A percentile compares a stretch with the other conserved stretches of the same genome.
phyloP scores from a whole-genome alignment of 2,113 vertebrate genomes.

The Callaeas wilsoni region DNA sequence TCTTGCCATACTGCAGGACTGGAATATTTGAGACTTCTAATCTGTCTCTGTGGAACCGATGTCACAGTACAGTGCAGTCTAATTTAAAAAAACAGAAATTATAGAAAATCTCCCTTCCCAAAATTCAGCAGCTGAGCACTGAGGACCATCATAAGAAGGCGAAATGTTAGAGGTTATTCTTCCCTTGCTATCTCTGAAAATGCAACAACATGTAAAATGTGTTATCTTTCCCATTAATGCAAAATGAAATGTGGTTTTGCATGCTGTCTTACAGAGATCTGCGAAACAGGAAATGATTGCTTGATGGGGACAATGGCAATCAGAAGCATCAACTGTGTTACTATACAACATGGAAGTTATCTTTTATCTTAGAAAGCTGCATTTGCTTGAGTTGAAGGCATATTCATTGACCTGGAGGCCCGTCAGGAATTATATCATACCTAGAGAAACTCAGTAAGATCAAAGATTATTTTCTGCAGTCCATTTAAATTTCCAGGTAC shows the following conservation, averaged over 20 bases:
- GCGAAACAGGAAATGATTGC: constrained; percentile 15
- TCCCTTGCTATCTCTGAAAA: constrained; percentile 43
- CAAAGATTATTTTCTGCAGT: neutral
- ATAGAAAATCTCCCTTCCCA: neutral
- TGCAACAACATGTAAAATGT: constrained; percentile 8
- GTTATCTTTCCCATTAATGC: constrained; percentile 59
- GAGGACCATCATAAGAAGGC: neutral
- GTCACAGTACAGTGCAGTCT: neutral
- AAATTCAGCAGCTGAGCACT: neutral
- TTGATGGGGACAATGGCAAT: constrained; percentile 29
- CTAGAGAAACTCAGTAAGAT: neutral
- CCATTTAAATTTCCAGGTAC: neutral
- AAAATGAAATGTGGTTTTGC: constrained; percentile 41
- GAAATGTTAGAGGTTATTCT: constrained; percentile 39
- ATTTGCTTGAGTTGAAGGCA: constrained; percentile 6
- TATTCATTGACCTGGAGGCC: neutral
- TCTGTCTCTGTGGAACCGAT: neutral
- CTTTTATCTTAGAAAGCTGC: neutral
- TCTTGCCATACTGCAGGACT: neutral
- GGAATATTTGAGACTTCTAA: neutral
- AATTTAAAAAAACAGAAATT: constrained; percentile 12
- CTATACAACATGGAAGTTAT: neutral
- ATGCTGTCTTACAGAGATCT: constrained; percentile 18
- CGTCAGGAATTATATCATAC: constrained; percentile 23
- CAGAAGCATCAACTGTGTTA: neutral